Evolutionary conservation across 2,888 invertebrate genomes (phyloP), one percentile per base, ranked within the genome.

Genomic region (Aelia acuminata): DNA sequence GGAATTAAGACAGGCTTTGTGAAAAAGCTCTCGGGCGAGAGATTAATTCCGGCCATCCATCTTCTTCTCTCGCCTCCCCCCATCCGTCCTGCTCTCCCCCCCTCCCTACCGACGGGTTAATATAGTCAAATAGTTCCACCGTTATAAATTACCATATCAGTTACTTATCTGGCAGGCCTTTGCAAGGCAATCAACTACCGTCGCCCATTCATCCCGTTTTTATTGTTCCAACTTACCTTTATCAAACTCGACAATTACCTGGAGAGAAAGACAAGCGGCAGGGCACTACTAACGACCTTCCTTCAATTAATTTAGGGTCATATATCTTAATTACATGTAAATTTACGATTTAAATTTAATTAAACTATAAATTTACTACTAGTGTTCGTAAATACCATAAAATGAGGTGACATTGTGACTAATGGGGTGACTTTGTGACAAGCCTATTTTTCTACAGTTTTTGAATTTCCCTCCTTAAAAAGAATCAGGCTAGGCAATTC

Each of bases 61-160:
- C 80, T 80, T 80, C 80, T 70, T 70, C 80, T 47, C 80, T n/a
- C n/a, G 43, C 20, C 13, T 35, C 26, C 35, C 20, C 70, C 70
- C 39, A n/a, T 39, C 26, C 35, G 26, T 18, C 20, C 70, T 35
- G 22, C 80, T 70, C 80, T n/a, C 80, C 43, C 22, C 80, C 35
- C 26, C 63, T 63, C 11, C 7, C 70, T 35, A 22, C 43, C 43
- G n/a, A 43, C 80, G 80, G 80, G 80, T 80, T 80, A 80, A 80
- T 80, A 10, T 43, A 80, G 80, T 80, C 80, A 80, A 80, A 80
- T 47, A 80, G 80, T 80, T 80, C 22, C n/a, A 35, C 43, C 3
- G 80, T 80, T 80, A 80, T 80, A 80, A 80, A 80, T 80, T 80
- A 80, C 43, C 43, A 43, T 80, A 80, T 80, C 80, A 80, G 80